Percentiles rank a stretch among this genome's conserved stretches.
Evolutionary conservation across 2,113 vertebrate species (phyloP).

Genomic region (Cacatua alba): DNA sequence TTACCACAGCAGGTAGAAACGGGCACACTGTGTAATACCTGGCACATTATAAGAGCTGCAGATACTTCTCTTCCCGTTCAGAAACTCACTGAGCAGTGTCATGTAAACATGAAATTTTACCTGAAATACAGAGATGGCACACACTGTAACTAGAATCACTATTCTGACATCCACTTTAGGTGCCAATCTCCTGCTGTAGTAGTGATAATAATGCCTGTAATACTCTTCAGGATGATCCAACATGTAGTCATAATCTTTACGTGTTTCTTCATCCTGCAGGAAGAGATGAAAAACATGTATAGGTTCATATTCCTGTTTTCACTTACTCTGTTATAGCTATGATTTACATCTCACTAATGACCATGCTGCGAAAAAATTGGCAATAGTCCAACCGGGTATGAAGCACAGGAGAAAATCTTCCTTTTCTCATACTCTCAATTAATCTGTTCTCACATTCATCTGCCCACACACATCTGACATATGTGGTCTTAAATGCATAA

Average conservation of each 20-base stretch:
- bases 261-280: slow-evolving; percentile 91
- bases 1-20: background rate
- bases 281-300: background rate
- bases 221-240: slow-evolving; percentile 96
- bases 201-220: slow-evolving; percentile 95
- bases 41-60: fast-evolving
- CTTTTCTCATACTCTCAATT: background rate
- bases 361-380: background rate
- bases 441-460: background rate
- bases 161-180: slow-evolving; percentile 92
- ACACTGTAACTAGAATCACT: slow-evolving; percentile 91
- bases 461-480: background rate
- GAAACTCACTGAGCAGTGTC: background rate
- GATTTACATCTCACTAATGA: background rate
- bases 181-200: slow-evolving; percentile 88
- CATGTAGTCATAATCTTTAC: slow-evolving; percentile 97
- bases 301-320: background rate
- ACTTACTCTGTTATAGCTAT: background rate
- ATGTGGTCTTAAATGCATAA: background rate
- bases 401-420: background rate
- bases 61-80: background rate
- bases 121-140: slow-evolving; percentile 93
- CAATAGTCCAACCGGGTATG: fast-evolving
- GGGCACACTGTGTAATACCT: background rate
- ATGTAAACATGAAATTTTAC: slow-evolving; percentile 63